A percentile compares a stretch with the other conserved stretches of the same genome.
These are phyloP conservation scores for Pomatostomus ruficeps DNA, from an alignment of 2,113 vertebrate species.

Conservation along the genomic window DNA sequence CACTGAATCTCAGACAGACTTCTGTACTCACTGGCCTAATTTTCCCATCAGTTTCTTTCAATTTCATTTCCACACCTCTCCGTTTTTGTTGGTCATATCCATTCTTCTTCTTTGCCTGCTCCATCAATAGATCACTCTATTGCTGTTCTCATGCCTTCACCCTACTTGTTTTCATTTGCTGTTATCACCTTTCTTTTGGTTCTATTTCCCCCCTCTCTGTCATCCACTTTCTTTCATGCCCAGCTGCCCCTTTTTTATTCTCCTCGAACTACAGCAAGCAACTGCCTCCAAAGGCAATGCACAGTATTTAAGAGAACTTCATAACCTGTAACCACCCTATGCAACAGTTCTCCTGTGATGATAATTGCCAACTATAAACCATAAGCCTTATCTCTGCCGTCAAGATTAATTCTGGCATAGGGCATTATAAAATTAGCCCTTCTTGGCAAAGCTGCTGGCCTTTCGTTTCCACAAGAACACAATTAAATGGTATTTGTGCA, in stretches of 20 bases:
- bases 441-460: background rate
- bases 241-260: background rate
- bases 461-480: conserved; percentile 11
- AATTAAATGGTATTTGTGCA: conserved; percentile 34
- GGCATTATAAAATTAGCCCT: conserved; percentile 14
- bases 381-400: background rate
- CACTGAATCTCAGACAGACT: background rate
- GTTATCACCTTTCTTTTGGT: background rate
- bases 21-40: background rate
- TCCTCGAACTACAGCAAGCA: background rate
- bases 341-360: background rate
- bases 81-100: background rate
- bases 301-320: background rate
- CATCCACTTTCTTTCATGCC: background rate
- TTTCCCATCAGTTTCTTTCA: background rate
- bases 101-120: background rate
- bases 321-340: background rate
- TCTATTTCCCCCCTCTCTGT: background rate
- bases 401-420: background rate
- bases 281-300: background rate
- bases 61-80: background rate
- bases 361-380: background rate
- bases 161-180: background rate
- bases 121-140: background rate
- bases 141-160: accelerated